Base-by-base conservation (phyloP, 2,797 vertebrate species). In the Typhlichthys eigenmanni region DNA sequence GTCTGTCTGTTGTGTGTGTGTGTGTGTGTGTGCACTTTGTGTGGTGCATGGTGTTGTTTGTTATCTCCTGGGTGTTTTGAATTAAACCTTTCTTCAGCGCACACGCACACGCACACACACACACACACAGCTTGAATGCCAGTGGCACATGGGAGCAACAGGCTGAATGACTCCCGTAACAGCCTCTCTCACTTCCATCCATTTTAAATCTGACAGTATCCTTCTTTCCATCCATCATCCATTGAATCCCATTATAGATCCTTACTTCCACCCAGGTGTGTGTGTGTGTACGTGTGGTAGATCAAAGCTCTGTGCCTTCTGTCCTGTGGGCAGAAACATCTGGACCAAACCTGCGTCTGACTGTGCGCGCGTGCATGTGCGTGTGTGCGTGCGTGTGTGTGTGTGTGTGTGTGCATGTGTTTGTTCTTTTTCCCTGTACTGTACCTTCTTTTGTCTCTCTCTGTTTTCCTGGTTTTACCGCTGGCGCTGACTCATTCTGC, bases 271-370 rank as follows among this genome's bases (percentile, higher is more conserved):
- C 8, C 6, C 34, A 38, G 7, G 34, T 60, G 70, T 64, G 47
- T 38, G 24, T 60, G 45, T 19, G 19, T 53, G 19, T 52, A 38
- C 34, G 65, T 56, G 13, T 70, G 65, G 62, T 60, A 81, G 69
- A 87, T 87, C 82, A 88, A 88, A 88, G 85, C 66, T 32, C 49
- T 68, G 72, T 75, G 72, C 76, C 77, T 81, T 80, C 64, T 84
- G 79, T 76, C 76, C 65, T 60, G 69, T 75, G 73, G 75, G 43
- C 56, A 53, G 46, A 47, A 81, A 85, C 88, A 87, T 89, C 88
- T 88, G 86, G 85, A 68, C 57, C 58, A 53, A 1, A 58, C 55
- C 62, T 62, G 68, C 63, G 62, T 68, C 73, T 67, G 58, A 64
- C 60, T 58, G 24, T 63, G 60, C 62, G 63, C 65, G 47, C 66